phyloP scores from a whole-genome alignment of 2,113 vertebrate genomes.

The Muntiacus muntjak region DNA sequence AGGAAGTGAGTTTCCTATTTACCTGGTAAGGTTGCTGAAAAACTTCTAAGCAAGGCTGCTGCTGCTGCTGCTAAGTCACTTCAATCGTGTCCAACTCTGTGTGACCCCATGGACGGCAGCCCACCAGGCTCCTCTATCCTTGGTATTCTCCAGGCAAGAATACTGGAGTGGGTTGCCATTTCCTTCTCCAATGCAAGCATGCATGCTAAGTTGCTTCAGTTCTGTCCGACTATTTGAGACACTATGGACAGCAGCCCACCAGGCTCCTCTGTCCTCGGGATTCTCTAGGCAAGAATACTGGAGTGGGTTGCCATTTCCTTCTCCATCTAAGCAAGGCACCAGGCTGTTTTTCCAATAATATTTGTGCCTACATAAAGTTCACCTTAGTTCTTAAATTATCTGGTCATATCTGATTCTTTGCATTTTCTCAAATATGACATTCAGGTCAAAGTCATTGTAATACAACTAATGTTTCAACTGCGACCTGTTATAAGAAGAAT shows the following conservation, averaged over 20 bases:
- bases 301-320: background rate
- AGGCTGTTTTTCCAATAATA: background rate
- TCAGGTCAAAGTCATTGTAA: background rate
- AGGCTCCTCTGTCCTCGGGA: background rate
- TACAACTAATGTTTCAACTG: background rate
- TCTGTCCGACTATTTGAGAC: rapidly evolving
- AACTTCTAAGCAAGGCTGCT: background rate
- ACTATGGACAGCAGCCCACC: background rate
- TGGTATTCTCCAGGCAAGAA: too few species aligned
- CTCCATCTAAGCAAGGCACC: background rate
- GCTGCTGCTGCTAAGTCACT: background rate
- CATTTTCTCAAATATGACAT: background rate
- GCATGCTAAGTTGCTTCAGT: background rate
- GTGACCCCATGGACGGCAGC: rapidly evolving
- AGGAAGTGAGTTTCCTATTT: background rate
- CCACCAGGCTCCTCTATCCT: too few species aligned
- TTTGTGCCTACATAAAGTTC: background rate
- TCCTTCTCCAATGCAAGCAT: background rate
- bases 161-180: background rate
- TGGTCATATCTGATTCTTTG: background rate
- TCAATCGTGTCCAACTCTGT: background rate
- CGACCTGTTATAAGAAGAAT: background rate
- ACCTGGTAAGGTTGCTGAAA: background rate
- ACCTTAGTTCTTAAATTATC: background rate
- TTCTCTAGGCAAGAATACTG: background rate